A percentile compares a stretch with the other conserved stretches of the same genome.
These are phyloP conservation scores for Turnix velox DNA, from an alignment of 2,113 vertebrate genomes.

Conservation along the genomic window DNA sequence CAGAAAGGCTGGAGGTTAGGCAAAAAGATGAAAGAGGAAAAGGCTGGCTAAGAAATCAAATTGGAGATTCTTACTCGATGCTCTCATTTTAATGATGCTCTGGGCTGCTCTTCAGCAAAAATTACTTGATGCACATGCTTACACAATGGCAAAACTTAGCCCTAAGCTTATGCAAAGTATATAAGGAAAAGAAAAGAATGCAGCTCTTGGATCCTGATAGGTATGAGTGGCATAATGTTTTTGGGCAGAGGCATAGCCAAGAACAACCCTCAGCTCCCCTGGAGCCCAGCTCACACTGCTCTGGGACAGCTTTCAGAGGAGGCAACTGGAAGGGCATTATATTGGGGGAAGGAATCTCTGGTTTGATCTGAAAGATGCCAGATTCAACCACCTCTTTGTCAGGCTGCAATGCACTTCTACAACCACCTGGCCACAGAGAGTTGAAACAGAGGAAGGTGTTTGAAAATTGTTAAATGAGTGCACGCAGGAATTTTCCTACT, in stretches of 20 bases:
- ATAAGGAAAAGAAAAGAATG: conserved; percentile 39
- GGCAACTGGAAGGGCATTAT: neutral
- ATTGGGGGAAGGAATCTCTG: neutral
- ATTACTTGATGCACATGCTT: neutral
- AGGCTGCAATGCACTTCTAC: neutral
- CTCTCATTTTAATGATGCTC: neutral
- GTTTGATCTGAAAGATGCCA: conserved; percentile 5
- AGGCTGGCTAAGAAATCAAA: neutral
- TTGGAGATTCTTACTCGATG: neutral
- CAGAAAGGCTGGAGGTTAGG: neutral
- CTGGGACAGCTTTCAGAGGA: neutral
- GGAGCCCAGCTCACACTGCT: neutral
- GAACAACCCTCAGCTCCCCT: neutral
- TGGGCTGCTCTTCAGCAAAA: conserved; percentile 10
- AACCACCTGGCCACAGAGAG: neutral
- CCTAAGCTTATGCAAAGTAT: neutral
- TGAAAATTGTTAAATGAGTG: neutral
- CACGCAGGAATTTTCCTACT: neutral
- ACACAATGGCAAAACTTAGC: conserved; percentile 45
- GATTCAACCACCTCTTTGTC: neutral
- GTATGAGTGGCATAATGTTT: neutral
- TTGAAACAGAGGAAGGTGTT: neutral
- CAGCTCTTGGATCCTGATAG: neutral
- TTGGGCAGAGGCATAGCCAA: neutral
- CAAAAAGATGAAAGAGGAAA: neutral